Conservation (phyloP, 2,888 invertebrate species). For the Entomobrya proxima region DNA sequence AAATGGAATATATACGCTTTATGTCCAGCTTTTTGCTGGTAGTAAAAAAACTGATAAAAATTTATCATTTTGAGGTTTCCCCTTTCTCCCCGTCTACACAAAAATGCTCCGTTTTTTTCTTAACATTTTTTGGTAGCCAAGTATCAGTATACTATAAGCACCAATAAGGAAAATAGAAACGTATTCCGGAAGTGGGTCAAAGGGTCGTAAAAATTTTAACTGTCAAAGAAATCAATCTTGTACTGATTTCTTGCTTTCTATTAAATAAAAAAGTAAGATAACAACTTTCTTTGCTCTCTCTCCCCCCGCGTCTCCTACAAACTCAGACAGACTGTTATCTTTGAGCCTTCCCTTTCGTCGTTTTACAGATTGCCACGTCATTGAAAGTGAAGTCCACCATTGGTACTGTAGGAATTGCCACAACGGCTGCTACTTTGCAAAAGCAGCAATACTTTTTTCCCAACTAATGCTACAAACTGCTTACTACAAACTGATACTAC, state of each 20-base stretch:
- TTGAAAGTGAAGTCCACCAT: conserved; percentile 49
- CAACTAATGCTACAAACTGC: neutral
- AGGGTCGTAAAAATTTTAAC: conserved; percentile 53
- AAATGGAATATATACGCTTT: neutral
- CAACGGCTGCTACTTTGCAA: neutral
- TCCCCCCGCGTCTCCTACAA: neutral
- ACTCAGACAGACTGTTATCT: conserved; percentile 12
- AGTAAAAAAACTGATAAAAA: conserved; percentile 12
- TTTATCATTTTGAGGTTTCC: conserved; percentile 25
- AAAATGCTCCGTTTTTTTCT: neutral
- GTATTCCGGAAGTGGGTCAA: conserved; percentile 42
- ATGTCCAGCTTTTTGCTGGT: neutral
- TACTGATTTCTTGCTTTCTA: conserved; percentile 39
- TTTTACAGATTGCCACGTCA: conserved; percentile 39
- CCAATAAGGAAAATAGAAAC: neutral
- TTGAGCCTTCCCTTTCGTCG: neutral
- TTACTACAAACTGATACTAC: neutral
- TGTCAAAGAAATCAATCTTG: conserved; percentile 48
- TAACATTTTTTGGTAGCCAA: neutral
- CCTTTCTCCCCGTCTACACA: too few species aligned
- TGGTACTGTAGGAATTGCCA: neutral
- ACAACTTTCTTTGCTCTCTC: conserved; percentile 17
- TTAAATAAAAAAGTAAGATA: conserved; percentile 46
- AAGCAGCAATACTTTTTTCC: neutral
- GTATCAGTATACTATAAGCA: too few species aligned